Evolutionary conservation across 2,797 vertebrate species (phyloP), one percentile per base, ranked within the genome.

Genomic region (Poeciliopsis gracilis): DNA sequence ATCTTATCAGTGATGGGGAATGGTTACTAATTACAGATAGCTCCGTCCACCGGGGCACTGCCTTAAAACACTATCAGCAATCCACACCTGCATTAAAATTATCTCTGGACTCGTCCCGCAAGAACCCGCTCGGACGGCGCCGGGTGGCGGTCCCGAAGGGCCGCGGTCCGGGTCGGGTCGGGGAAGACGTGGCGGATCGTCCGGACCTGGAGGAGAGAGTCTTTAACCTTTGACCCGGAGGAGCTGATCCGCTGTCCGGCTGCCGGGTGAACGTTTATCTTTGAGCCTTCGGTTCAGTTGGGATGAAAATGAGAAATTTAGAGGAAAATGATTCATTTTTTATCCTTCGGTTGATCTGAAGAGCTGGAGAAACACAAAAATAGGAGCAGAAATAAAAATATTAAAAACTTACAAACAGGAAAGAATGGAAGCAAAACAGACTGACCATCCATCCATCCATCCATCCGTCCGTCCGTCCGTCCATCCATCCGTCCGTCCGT

Each of bases 21-120:
- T 93, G 95, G 95, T 97, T 97, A 96, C 95, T 92, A 96, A 96
- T 96, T 96, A 87, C 95, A 96, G 96, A 96, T 96, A 96, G 96
- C 95, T 94, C 88, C 93, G 93, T 94, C 94, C 95, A 95, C 92
- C 90, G 94, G 95, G 95, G 94, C 94, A 86, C 12, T 82, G 93
- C 93, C 96, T 94, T 94, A 94, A 90, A 89, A 77, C 92, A 81
- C 90, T 96, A 97, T 97, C 97, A 84, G 94, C 95, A 93, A 95
- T 90, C 25, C 92, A 94, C 96, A 96, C 87, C 33, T 87, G 95
- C 92, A 23, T 95, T 94, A 92, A 94, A 92, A 87, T 94, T 94
- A 97, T 95, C 95, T 94, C 3, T 11, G 23, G 81, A 93, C 93
- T 92, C 93, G 93, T 92, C 46, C 69, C 2, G 7, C 77, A 75